These are phyloP conservation scores for Bolinopsis microptera DNA, from an alignment of 37 sponge, comb jelly and placozoan species.

Conservation along the genomic window DNA sequence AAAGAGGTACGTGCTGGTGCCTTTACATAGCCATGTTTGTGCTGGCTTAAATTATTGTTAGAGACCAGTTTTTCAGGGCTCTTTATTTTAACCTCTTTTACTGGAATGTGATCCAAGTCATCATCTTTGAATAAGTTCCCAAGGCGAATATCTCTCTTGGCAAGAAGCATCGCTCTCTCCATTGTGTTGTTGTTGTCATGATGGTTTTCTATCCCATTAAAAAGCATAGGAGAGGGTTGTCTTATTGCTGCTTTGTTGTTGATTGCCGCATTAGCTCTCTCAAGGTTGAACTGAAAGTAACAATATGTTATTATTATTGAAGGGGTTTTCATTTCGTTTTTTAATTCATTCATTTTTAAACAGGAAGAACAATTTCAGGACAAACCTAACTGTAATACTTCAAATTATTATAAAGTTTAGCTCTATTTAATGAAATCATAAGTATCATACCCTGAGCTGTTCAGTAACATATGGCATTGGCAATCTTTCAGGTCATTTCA, in stretches of 20 bases:
- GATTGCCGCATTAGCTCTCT: not conserved
- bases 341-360: too few relatives aligned
- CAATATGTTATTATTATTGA: not conserved
- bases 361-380: too few relatives aligned
- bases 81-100: conserved; percentile 2
- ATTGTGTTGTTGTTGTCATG: not conserved
- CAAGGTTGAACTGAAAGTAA: conserved; percentile 14
- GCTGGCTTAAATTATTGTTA: not conserved
- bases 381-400: too few relatives aligned
- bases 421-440: not conserved
- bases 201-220: not conserved
- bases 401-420: not conserved
- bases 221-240: conserved; percentile 18
- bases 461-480: conserved; percentile 57
- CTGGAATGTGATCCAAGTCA: conserved; percentile 51
- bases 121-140: not conserved
- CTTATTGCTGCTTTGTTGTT: not conserved
- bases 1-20: not conserved
- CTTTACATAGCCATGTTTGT: not conserved
- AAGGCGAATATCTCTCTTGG: conserved; percentile 50
- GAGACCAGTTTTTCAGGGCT: too few relatives aligned
- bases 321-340: too few relatives aligned
- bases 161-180: not conserved
- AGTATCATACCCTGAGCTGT: conserved; percentile 4
- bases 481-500: too few relatives aligned